Evolutionary conservation across 2,113 vertebrate species (phyloP), one percentile per base, ranked within the genome.

Genomic region (Pseudorasbora parva): DNA sequence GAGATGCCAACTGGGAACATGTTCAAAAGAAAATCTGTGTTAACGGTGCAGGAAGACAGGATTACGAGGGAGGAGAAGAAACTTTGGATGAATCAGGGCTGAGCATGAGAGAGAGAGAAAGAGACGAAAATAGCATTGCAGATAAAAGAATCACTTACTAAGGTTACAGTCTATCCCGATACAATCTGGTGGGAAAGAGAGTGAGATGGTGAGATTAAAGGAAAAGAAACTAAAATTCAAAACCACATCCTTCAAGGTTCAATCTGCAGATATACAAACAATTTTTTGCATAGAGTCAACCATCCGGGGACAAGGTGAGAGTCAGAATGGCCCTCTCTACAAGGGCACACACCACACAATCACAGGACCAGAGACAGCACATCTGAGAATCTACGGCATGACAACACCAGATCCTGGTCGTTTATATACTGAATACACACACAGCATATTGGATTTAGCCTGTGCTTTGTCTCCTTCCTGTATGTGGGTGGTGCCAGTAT

Each of bases 131-230:
- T 78, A 83, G 81, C 49, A 57, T 81, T 86, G 76, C 60, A 69
- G 69, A 92, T 87, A 91, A 90, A 92, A 90, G 90, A 92, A 92
- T 91, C 93, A 98, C 97, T 98, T 98, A 98, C 97, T 98, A 94
- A 96, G 96, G 94, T 96, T 96, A 96, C 97, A 98, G 95, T 96
- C 96, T 97, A 97, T 96, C 94, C 96, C 96, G 96, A 98, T 96
- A 97, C 96, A 97, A 96, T 97, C 96, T 97, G 96, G 95, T 92
- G 94, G 92, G 94, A 96, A 92, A 94, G 93, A 94, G 95, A 95
- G 95, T 94, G 93, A 94, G 92, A 96, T 95, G 95, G 92, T 95
- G 93, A 94, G 93, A 93, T 95, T 92, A 94, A 94, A 90, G 90
- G 94, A 94, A 91, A 91, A 89, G 88, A 91, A 91, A 89, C 62